phyloP scores from a whole-genome alignment of 1,140 invertebrate genomes.

The Leptestheria dahalacensis region DNA sequence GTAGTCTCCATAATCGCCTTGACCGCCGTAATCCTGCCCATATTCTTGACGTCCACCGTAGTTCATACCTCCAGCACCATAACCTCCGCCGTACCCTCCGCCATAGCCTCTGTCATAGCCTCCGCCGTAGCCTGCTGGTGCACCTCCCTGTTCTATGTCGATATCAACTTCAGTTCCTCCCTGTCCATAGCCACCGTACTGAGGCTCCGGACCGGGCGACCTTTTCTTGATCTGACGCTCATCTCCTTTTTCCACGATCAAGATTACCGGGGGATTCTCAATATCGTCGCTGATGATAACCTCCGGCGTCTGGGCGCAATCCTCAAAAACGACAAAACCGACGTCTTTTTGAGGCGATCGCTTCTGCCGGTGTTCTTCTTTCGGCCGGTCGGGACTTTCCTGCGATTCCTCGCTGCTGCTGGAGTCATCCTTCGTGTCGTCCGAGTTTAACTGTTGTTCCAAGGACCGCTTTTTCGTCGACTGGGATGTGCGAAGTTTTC shows the following conservation, averaged over 20 bases:
- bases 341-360: neutral
- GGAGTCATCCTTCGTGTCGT: neutral
- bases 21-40: too few species aligned
- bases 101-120: too few species aligned
- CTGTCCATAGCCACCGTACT: too few species aligned
- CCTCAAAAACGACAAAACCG: neutral
- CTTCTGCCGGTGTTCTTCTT: neutral
- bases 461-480: neutral
- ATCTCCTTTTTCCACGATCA: neutral
- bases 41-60: too few species aligned
- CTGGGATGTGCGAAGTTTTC: neutral
- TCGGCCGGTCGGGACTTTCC: neutral
- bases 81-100: too few species aligned
- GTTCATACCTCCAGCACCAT: too few species aligned
- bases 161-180: too few species aligned
- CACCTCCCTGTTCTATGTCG: too few species aligned
- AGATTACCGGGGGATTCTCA: neutral
- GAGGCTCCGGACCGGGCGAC: too few species aligned
- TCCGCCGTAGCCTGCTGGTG: too few species aligned
- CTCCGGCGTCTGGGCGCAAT: neutral
- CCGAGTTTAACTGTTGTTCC: neutral
- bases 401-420: neutral
- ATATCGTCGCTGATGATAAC: neutral
- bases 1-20: too few species aligned
- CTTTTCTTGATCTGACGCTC: too few species aligned